These are phyloP conservation scores for Macquaria australasica DNA, from an alignment of 2,113 vertebrate species.

Conservation along the genomic window DNA sequence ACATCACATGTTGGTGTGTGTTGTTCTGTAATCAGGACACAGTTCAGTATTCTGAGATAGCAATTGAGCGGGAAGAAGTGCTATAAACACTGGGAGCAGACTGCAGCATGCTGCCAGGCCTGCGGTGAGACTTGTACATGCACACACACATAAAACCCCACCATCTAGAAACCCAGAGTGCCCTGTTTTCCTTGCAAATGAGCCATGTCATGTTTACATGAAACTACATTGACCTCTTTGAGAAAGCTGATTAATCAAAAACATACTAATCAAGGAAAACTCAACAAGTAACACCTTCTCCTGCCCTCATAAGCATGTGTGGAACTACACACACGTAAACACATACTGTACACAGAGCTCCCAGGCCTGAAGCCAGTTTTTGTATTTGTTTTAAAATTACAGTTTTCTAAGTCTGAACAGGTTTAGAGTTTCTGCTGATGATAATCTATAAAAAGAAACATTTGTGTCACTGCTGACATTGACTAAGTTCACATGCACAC, in stretches of 20 bases:
- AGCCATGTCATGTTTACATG: neutral
- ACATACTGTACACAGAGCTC: neutral
- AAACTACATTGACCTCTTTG: neutral
- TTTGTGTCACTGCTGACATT: neutral
- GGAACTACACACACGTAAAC: neutral
- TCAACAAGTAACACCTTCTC: neutral
- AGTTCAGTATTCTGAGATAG: neutral
- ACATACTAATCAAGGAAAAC: neutral
- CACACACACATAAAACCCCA: neutral
- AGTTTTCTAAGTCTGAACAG: neutral
- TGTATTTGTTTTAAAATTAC: neutral
- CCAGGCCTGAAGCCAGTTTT: neutral
- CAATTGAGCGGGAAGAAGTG: neutral
- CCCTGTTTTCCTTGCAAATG: neutral
- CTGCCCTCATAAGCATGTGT: neutral
- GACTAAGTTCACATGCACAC: too few species aligned
- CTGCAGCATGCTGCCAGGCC: neutral
- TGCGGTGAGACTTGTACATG: neutral
- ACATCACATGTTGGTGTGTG: neutral
- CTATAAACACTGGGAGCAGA: conserved; percentile 7
- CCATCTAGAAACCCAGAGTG: neutral
- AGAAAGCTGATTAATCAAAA: neutral
- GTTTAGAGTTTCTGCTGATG: neutral
- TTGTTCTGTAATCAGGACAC: neutral
- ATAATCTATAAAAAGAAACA: neutral